Conservation (phyloP, 2,888 invertebrate genomes). For the Cephus nigrinus region DNA sequence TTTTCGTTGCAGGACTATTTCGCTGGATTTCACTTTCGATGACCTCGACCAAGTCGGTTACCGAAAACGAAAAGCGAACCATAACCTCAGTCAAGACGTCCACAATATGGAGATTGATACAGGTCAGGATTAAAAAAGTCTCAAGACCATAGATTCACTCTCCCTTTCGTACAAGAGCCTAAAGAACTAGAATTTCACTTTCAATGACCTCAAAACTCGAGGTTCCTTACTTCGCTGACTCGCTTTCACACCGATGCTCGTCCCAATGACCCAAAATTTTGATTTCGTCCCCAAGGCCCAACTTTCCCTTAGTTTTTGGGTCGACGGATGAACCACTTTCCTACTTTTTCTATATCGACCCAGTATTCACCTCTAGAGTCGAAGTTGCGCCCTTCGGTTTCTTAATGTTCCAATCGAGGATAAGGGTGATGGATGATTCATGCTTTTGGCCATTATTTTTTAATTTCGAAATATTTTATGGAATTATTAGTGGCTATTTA, state of each 20-base stretch:
- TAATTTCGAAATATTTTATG: not conserved
- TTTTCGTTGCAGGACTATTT: not conserved
- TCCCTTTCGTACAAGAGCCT: constrained; percentile 31
- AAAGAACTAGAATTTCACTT: constrained; percentile 32
- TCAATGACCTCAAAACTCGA: constrained; percentile 27
- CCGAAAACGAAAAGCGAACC: not conserved
- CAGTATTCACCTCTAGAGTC: not conserved
- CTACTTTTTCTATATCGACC: constrained; percentile 7
- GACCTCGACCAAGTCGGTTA: not conserved
- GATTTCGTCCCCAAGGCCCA: constrained; percentile 33
- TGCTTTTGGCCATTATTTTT: not conserved
- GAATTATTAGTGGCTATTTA: not conserved
- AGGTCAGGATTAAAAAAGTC: not conserved
- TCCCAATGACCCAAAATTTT: constrained; percentile 42
- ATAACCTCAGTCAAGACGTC: not conserved
- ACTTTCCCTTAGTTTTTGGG: constrained; percentile 33
- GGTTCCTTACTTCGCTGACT: constrained; percentile 21
- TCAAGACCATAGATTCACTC: constrained; percentile 21
- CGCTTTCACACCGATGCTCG: constrained; percentile 37
- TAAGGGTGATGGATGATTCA: not conserved
- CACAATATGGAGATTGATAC: not conserved
- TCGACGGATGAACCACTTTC: constrained; percentile 18
- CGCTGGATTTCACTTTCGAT: not conserved
- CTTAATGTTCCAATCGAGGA: not conserved
- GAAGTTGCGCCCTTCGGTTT: not conserved